Evolutionary conservation across 2,797 vertebrate genomes (phyloP).

Genomic region (Fistularia tabacaria): DNA sequence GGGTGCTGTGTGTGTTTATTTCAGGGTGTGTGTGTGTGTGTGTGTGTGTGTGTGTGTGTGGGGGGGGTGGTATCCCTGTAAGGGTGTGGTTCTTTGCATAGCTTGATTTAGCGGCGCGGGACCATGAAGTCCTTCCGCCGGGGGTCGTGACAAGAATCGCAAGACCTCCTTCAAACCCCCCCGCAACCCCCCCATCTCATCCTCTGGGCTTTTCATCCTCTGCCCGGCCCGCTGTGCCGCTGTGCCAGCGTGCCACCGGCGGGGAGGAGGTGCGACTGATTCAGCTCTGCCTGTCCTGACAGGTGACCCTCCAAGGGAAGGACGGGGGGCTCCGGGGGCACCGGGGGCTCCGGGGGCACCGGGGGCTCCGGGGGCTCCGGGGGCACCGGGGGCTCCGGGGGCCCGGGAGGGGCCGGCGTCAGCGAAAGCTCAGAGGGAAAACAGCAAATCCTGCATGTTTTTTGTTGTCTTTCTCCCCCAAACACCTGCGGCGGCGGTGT

Average conservation of each 20-base stretch:
- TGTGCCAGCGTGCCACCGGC: conserved; percentile 45
- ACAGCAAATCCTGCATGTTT: conserved; percentile 7
- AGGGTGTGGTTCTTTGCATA: conserved; percentile 35
- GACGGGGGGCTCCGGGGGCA: not conserved
- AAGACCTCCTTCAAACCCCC: conserved; percentile 26
- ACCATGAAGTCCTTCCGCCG: conserved; percentile 21
- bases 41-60: conserved; percentile 43
- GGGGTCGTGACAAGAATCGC: conserved; percentile 35
- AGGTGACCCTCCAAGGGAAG: conserved; percentile 31
- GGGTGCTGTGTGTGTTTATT: conserved; percentile 58
- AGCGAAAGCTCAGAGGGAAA: conserved; percentile 27
- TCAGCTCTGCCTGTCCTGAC: conserved; percentile 37
- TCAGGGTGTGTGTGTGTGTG: conserved; percentile 51
- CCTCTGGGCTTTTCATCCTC: conserved; percentile 51
- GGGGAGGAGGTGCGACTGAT: conserved; percentile 50
- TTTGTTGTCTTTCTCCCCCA: not conserved
- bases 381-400: too few relatives aligned
- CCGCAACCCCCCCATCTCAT: conserved; percentile 30
- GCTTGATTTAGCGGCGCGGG: conserved; percentile 31
- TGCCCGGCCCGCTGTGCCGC: conserved; percentile 46
- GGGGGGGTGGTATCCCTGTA: conserved; percentile 17
- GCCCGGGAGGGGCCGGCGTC: conserved; percentile 4
- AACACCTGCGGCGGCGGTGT: conserved; percentile 7
- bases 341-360: not conserved
- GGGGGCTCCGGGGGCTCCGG: too few relatives aligned